These are phyloP conservation scores for Clarias fuscus DNA, from an alignment of 2,797 vertebrate species.

Conservation along the genomic window DNA sequence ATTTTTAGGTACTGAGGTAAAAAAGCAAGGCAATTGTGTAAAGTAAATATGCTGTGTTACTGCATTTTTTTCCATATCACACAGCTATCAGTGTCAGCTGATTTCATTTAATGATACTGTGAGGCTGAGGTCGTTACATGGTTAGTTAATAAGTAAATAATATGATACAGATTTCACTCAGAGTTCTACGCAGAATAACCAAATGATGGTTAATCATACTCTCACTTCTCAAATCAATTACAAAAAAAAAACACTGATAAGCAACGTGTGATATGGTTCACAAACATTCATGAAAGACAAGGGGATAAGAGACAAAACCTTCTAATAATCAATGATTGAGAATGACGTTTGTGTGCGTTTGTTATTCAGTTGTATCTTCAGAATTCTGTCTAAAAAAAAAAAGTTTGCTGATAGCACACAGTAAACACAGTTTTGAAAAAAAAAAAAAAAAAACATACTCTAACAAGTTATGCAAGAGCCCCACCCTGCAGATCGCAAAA, in stretches of 20 bases:
- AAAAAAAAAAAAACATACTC: background rate
- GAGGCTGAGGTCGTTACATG: background rate
- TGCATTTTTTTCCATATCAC: background rate
- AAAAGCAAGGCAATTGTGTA: background rate
- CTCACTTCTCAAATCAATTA: background rate
- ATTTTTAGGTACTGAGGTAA: background rate
- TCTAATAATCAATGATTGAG: background rate
- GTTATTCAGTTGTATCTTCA: background rate
- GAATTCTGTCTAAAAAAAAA: background rate
- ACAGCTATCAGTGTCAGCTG: background rate
- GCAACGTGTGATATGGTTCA: background rate
- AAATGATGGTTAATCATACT: slow-evolving; percentile 11
- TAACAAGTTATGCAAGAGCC: slow-evolving; percentile 23
- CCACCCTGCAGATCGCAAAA: background rate
- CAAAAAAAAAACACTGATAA: background rate
- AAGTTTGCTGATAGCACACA: background rate
- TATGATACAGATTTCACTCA: background rate
- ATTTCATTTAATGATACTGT: background rate
- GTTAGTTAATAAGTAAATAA: slow-evolving; percentile 8
- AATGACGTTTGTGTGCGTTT: background rate
- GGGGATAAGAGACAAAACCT: background rate
- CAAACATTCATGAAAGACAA: background rate
- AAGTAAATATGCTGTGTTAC: background rate
- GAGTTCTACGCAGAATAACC: background rate
- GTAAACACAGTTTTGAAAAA: background rate